Percentiles rank a stretch among this genome's conserved stretches.
Conservation (phyloP, 2,888 invertebrate genomes). For the Pterostichus madidus region DNA sequence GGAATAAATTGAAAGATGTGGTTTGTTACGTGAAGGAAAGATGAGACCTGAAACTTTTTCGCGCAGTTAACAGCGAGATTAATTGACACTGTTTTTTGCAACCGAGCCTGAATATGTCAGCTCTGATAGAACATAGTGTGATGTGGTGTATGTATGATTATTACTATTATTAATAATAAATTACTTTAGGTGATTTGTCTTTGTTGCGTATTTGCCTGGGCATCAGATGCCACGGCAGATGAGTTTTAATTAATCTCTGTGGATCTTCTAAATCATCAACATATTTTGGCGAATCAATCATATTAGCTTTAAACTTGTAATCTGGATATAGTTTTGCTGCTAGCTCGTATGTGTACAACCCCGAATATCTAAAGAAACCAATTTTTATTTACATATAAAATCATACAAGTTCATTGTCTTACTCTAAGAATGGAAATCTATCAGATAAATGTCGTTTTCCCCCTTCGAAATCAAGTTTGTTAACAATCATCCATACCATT, state of each 20-base stretch:
- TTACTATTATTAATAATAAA: no score
- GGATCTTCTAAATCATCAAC: constrained; percentile 5
- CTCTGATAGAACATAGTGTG: no score
- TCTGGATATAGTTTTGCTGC: constrained; percentile 23
- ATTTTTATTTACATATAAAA: background rate
- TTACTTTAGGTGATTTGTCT: constrained; percentile 28
- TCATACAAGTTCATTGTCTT: background rate
- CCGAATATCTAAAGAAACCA: background rate
- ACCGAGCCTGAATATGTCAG: no score
- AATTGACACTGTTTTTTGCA: no score
- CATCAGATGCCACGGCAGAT: constrained; percentile 22
- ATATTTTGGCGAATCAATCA: constrained; percentile 39
- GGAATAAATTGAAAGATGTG: no score
- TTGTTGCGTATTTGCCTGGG: background rate
- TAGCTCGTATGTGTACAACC: background rate
- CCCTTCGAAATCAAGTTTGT: constrained; percentile 38
- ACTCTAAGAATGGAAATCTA: constrained; percentile 68
- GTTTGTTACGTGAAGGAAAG: no score
- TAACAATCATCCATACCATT: constrained; percentile 49
- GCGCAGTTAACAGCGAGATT: no score
- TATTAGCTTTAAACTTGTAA: background rate
- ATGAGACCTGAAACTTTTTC: no score
- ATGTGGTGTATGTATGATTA: no score
- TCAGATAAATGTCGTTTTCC: constrained; percentile 6
- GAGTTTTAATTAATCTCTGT: constrained; percentile 37